Evolutionary conservation across 1,140 invertebrate species (phyloP), one percentile per base, ranked within the genome.

Genomic region (Dendroctonus ponderosae): DNA sequence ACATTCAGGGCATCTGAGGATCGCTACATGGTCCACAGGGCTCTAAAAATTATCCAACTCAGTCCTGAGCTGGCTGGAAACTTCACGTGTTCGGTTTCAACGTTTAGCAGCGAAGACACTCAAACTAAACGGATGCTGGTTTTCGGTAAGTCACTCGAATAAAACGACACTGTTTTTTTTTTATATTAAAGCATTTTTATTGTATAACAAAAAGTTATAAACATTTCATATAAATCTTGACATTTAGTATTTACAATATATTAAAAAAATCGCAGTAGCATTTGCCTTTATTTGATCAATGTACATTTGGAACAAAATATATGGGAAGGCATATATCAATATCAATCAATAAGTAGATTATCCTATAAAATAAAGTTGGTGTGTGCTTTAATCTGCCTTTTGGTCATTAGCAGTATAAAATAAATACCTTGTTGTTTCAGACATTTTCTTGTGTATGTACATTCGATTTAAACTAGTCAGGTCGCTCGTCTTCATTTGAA

Each of bases 61-160:
- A 87, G 86, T 2, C 85, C 85, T 0, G 87, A 91, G 64, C 81
- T 91, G 70, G 85, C 85, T 39, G 89, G 89, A 8, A 84, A 87
- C 49, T 91, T 90, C 75, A 87, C 83, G 6, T 92, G 90, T 77
- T 81, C 83, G 37, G 87, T 91, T 2, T 87, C 85, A 0, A 89
- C 89, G 0, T 86, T 89, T 64, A 79, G 82, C 71, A 85, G 83
- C 11, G 87, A 89, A 71, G 87, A 87, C 63, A 83, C 82, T 44
- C 82, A 80, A 69, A 82, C 83, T 44, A 86, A 85, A 65, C 82
- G 80, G 39, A 89, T 92, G 87, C 85, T 85, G 66, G 85, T 91
- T 61, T 91, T 86, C 67, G 85, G 87, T 87, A 74, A 86, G 87
- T 82, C 14, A 37, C 9, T 59, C 43, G n/a, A 46, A 11, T 44